Evolutionary conservation across 2,797 vertebrate genomes (phyloP), one percentile per base, ranked within the genome.

Genomic region (Kryptolebias ocellatus): DNA sequence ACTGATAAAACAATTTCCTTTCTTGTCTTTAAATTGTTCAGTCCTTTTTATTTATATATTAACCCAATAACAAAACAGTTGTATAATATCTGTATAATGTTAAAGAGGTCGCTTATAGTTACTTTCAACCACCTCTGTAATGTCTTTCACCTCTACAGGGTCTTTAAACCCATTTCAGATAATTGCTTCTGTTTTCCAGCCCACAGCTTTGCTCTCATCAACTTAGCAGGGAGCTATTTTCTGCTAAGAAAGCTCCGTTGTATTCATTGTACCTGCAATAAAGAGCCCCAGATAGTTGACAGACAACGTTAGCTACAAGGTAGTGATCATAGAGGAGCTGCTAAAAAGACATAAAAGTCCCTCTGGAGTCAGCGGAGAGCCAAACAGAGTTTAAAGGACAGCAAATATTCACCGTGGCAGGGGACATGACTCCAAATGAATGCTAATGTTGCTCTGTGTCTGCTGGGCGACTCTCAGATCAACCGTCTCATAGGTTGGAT

Each of bases 121-220:
- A 42, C 47, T 68, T 60, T 37, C 37, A 60, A 29, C 37, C 31
- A 59, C 37, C 47, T 64, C 7, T 59, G 37, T 39, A 69, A 57
- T 59, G 20, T 59, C 54, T 17, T 29, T 71, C 34, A 67, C 62
- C 47, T 74, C 34, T 9, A 49, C 12, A 44, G 15, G 47, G 24
- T 31, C 64, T 72, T 53, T 75, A 45, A 45, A 55, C 70, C 42
- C 57, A 11, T 64, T 75, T 72, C 31, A 72, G 42, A 80, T 57
- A 53, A 68, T 69, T 74, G 51, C 72, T 70, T 64, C 70, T 59
- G 17, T 64, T 79, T 74, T 67, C 50, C 53, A 70, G 34, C 37
- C 44, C 16, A 60, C 64, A 42, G 27, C 57, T 61, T 9, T 55
- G n/a, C 71, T 72, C 61, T 60, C 45, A 61, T 73, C 20, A 69